Evolutionary conservation across 2,113 vertebrate species (phyloP).

Genomic region (Sapayoa aenigma): DNA sequence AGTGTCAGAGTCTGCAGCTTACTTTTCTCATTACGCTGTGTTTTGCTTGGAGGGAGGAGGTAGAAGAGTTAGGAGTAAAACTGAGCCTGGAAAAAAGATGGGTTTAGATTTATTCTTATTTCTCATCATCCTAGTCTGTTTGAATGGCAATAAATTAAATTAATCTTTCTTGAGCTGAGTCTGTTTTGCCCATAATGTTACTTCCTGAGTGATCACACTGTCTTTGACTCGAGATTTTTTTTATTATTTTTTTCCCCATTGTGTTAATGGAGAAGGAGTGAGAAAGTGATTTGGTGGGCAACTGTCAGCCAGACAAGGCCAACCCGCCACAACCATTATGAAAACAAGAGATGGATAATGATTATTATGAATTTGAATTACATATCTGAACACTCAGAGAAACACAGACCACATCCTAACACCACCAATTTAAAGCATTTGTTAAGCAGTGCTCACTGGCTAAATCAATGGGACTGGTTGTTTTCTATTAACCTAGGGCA

Average conservation of each 20-base stretch:
- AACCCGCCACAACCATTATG: not conserved
- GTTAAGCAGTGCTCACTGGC: conserved; percentile 2
- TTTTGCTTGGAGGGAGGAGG: not conserved
- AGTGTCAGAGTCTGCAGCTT: not conserved
- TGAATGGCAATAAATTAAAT: not conserved
- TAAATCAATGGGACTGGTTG: conserved; percentile 5
- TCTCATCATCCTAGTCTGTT: not conserved
- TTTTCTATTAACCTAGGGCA: conserved; percentile 36
- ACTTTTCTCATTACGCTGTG: not conserved
- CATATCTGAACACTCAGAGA: not conserved
- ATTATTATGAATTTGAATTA: not conserved
- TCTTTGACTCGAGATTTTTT: not conserved
- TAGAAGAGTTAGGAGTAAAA: not conserved
- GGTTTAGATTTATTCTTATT: not conserved
- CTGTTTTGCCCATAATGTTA: not conserved
- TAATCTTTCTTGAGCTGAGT: not conserved
- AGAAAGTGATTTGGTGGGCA: not conserved
- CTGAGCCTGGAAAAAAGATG: not conserved
- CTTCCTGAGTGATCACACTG: not conserved
- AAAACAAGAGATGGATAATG: not conserved
- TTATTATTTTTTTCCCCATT: not conserved
- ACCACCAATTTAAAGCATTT: not conserved
- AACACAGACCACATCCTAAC: not conserved
- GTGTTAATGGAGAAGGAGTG: not conserved
- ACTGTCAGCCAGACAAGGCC: not conserved